Evolutionary conservation across 2,888 invertebrate species (phyloP), one percentile per base, ranked within the genome.

Genomic region (Leucophenga maculata): DNA sequence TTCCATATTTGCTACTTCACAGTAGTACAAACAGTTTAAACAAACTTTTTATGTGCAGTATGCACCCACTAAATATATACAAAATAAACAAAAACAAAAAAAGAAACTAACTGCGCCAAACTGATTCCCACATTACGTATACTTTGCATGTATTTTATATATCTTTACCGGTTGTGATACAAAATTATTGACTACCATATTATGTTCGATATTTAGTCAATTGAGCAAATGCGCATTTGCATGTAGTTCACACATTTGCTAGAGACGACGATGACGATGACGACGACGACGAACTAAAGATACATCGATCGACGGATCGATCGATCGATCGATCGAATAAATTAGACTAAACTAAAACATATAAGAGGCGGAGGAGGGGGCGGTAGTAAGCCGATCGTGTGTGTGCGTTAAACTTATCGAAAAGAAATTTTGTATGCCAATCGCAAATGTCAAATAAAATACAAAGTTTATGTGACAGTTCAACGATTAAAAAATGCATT

Each of bases 361-460:
- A n/a, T n/a, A n/a, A 57, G 55, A 14, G 22, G 26, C 14, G 1
- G 26, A 14, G 22, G 26, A 6, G 26, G 26, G 26, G 31, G 14
- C 11, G 31, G 57, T 14, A 14, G 26, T 6, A n/a, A 26, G 31
- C 31, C 8, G 62, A 22, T 48, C 13, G 22, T 46, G 22, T 11
- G 22, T 46, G 22, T 11, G 46, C 46, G n/a, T 20, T n/a, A 46
- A 48, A 46, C 75, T 73, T 76, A 81, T 81, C 74, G 75, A 82
- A 82, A 74, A 77, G 82, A 83, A 80, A 80, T 82, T 71, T 74
- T 66, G 77, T 78, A 81, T 83, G 82, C 82, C 82, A 77, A 73
- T 74, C 80, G 73, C 73, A 83, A 74, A 74, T 81, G 84, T 84
- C 85, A 79, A 84, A 83, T 83, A 83, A 83, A 83, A 78, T 78